Evolutionary conservation across 2,888 invertebrate species (phyloP), one percentile per base, ranked within the genome.

Genomic region (Portevinia maculata): DNA sequence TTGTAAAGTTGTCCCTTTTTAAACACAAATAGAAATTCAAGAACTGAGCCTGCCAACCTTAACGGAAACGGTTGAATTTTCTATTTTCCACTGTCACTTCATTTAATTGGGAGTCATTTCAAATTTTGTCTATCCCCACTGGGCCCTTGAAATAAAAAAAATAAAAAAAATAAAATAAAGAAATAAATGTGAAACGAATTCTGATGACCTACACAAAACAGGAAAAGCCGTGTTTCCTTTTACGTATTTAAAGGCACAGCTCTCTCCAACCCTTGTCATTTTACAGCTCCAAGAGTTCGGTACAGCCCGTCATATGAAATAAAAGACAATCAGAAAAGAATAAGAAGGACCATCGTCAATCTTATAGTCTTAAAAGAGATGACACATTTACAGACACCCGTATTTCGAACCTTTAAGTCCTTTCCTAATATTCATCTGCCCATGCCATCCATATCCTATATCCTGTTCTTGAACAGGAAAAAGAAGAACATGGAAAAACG

Each of bases 191-290:
- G 53, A 46, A 55, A 24, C 7, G 48, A 73, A 64, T 64, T 64
- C 64, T 46, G 44, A 71, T 60, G 60, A 60, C 60, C 60, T 44
- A 60, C 41, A 71, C 52, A 41, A 65, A 50, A 62, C 28, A 34
- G 67, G 44, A 53, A 46, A 59, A 39, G 37, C 17, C 34, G 39
- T 34, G 19, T 50, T 78, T 64, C 62, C 59, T 11, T 57, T 73
- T 65, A 44, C 57, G 52, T 78, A 37, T 73, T 78, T 57, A 19
- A 78, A 59, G 59, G 50, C 44, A 57, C 46, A 71, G 3, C 44
- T 52, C 78, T 57, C 50, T 46, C 71, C 52, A 79, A 71, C 71
- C 65, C 71, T 65, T 30, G 52, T 79, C 78, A 71, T 71, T 30
- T 59, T 74, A 32, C n/a, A 52, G 24, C 15, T 8, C 24, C 11